phyloP scores from a whole-genome alignment of 1,140 invertebrate species.

The Coelopa frigida region DNA sequence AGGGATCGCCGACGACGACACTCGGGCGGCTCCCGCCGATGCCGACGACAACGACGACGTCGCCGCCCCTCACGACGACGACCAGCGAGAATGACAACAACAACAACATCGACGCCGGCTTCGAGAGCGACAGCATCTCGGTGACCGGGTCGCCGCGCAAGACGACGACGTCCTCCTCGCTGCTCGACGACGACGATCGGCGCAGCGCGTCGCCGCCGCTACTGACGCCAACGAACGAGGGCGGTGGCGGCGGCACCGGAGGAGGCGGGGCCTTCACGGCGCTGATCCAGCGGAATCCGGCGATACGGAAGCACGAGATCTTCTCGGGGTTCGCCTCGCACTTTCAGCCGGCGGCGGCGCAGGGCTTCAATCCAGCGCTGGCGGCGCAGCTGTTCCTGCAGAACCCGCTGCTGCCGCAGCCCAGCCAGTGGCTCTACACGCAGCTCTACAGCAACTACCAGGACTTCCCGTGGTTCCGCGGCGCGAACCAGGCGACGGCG shows the following conservation, averaged over 20 bases:
- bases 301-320: slow-evolving; percentile 30
- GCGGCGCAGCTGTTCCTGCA: slow-evolving; percentile 64
- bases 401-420: slow-evolving; percentile 60
- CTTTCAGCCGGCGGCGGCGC: slow-evolving; percentile 42
- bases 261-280: slow-evolving; percentile 38
- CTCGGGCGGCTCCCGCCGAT: slow-evolving; percentile 23
- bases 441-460: slow-evolving; percentile 58
- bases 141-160: slow-evolving; percentile 54
- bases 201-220: slow-evolving; percentile 44
- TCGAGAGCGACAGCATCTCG: slow-evolving; percentile 59
- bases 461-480: slow-evolving; percentile 53
- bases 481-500: slow-evolving; percentile 18
- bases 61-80: slow-evolving; percentile 24
- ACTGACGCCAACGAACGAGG: slow-evolving; percentile 31
- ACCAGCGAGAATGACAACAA: slow-evolving; percentile 31
- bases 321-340: slow-evolving; percentile 46
- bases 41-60: slow-evolving; percentile 14
- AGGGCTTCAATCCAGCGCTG: slow-evolving; percentile 58
- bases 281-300: slow-evolving; percentile 32
- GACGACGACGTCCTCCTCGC: slow-evolving; percentile 14
- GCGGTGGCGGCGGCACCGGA: slow-evolving; percentile 14
- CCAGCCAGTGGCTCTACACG: slow-evolving; percentile 65
- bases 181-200: slow-evolving; percentile 19
- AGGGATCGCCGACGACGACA: slow-evolving; percentile 46
- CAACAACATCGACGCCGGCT: slow-evolving; percentile 39